Conservation (phyloP, 2,113 vertebrate genomes). For the Ceyx cyanopectus region DNA sequence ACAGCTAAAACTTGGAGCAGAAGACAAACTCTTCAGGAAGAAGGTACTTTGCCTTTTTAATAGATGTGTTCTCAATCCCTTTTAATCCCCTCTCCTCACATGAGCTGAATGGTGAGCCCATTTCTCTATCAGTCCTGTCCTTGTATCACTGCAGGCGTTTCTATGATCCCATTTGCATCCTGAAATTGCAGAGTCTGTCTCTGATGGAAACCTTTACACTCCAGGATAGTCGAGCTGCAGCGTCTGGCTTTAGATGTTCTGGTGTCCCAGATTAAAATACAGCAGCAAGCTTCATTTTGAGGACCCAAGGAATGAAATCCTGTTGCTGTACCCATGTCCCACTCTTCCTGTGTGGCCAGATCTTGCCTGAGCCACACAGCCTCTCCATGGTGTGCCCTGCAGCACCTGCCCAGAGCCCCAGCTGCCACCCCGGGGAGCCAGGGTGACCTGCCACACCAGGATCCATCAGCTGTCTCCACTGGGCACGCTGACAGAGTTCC, state of each 20-base stretch:
- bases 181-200: neutral
- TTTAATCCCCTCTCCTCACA: neutral
- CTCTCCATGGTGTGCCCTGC: neutral
- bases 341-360: neutral
- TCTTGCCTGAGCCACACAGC: neutral
- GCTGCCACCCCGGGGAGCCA: neutral
- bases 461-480: too few relatives aligned
- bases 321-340: neutral
- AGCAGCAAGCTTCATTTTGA: neutral
- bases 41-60: conserved; percentile 68
- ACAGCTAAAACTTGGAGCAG: conserved; percentile 77
- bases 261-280: neutral
- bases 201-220: neutral
- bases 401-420: neutral
- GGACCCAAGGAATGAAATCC: neutral
- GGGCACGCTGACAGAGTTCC: too few relatives aligned
- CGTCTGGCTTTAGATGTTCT: neutral
- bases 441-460: too few relatives aligned
- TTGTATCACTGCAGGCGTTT: neutral
- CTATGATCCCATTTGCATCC: neutral
- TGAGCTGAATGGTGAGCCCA: neutral
- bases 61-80: neutral
- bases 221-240: neutral
- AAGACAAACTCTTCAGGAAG: conserved; percentile 79
- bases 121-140: neutral